These are phyloP conservation scores for Phymastichus coffea DNA, from an alignment of 1,140 invertebrate species.

Conservation along the genomic window DNA sequence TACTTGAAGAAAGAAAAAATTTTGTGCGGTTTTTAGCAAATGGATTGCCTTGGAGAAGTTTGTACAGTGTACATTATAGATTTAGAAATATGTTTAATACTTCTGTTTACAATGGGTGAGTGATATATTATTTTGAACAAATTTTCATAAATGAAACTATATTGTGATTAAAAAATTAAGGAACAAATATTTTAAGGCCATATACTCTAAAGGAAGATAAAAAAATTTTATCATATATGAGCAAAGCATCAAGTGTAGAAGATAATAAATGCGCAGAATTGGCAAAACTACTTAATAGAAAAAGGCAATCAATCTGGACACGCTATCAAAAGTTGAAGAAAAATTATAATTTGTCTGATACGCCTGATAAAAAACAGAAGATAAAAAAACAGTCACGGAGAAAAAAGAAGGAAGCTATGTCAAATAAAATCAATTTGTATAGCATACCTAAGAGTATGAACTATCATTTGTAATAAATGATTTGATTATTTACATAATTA, in stretches of 20 bases:
- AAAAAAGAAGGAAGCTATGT: background rate
- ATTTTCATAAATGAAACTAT: too few species aligned
- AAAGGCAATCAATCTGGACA: constrained; percentile 25
- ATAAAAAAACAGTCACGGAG: background rate
- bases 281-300: constrained; percentile 31
- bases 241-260: background rate
- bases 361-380: background rate
- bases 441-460: too few species aligned
- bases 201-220: constrained; percentile 34
- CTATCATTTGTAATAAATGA: too few species aligned
- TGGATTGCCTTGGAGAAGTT: constrained; percentile 42
- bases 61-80: constrained; percentile 43
- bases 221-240: constrained; percentile 31
- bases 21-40: constrained; percentile 49
- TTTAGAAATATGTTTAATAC: constrained; percentile 37
- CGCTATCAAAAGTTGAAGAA: constrained; percentile 30
- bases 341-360: background rate
- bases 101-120: constrained; percentile 2
- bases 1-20: constrained; percentile 35
- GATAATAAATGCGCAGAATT: constrained; percentile 27
- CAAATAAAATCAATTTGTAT: constrained; percentile 5
- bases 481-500: too few species aligned
- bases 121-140: constrained; percentile 18
- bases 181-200: constrained; percentile 7
- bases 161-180: too few species aligned